Percentiles rank a stretch among this genome's conserved stretches.
Conservation (phyloP, 2,797 vertebrate genomes). For the Pseudochromis fuscus region DNA sequence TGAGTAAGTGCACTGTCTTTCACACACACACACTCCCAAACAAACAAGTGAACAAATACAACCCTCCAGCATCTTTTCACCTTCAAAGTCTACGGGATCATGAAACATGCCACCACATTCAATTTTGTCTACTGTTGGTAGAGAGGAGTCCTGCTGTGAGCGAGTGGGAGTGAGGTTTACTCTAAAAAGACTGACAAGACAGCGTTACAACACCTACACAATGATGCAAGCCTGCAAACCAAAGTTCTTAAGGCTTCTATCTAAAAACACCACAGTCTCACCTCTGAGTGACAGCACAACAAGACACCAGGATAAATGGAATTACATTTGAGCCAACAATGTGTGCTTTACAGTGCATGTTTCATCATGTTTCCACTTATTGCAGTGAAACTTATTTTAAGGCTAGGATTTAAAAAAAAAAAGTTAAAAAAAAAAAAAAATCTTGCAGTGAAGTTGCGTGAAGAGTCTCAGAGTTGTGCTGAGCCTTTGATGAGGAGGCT, state of each 20-base stretch:
- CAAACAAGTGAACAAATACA: slow-evolving; percentile 52
- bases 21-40: slow-evolving; percentile 21
- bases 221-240: slow-evolving; percentile 61
- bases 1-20: not conserved
- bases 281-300: slow-evolving; percentile 39
- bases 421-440: not conserved
- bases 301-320: slow-evolving; percentile 28
- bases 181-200: slow-evolving; percentile 63
- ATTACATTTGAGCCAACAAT: slow-evolving; percentile 35
- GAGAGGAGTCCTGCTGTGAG: slow-evolving; percentile 62
- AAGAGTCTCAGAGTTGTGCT: slow-evolving; percentile 31
- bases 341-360: slow-evolving; percentile 17
- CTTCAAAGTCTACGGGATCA: slow-evolving; percentile 61
- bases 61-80: slow-evolving; percentile 58
- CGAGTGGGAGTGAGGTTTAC: slow-evolving; percentile 57
- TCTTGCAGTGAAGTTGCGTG: slow-evolving; percentile 34
- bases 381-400: slow-evolving; percentile 35
- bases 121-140: slow-evolving; percentile 51
- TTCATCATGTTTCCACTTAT: slow-evolving; percentile 43
- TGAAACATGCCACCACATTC: slow-evolving; percentile 55
- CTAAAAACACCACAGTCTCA: slow-evolving; percentile 41
- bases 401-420: slow-evolving; percentile 2
- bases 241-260: slow-evolving; percentile 45
- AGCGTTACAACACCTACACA: slow-evolving; percentile 63
- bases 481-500: slow-evolving; percentile 51